Evolutionary conservation across 1,140 invertebrate species (phyloP).

Genomic region (Gonioctena quinquepunctata): DNA sequence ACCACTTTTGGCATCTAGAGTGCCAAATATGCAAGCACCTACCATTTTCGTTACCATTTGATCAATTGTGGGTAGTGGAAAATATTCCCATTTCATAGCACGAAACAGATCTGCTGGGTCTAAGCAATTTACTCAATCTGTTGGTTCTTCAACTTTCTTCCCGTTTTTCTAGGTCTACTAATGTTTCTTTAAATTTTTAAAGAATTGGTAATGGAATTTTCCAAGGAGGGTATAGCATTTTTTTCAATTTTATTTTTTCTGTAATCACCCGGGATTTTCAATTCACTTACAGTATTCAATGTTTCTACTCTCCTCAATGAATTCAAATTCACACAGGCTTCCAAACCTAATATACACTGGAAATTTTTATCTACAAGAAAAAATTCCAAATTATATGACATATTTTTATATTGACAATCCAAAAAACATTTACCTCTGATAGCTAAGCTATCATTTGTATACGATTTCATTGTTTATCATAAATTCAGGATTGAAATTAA

Average conservation of each 20-base stretch:
- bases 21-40: constrained; percentile 17
- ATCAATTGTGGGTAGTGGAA: no score
- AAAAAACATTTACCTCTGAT: not conserved
- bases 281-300: constrained; percentile 3
- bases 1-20: not conserved
- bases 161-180: constrained; percentile 36
- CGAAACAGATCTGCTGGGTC: constrained; percentile 54
- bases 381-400: not conserved
- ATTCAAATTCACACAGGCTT: not conserved
- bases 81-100: no score
- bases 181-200: constrained; percentile 45
- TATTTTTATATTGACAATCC: not conserved
- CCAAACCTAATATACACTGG: not conserved
- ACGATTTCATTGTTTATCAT: no score
- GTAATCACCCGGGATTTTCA: not conserved
- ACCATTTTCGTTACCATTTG: constrained; percentile 39
- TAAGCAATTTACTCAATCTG: constrained; percentile 19
- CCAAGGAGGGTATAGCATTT: constrained; percentile 41
- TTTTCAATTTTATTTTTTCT: constrained; percentile 13
- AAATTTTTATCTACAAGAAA: constrained; percentile 6
- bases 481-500: no score
- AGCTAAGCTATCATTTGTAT: no score
- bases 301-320: no score
- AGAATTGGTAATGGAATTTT: constrained; percentile 46
- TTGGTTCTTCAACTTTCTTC: constrained; percentile 13